These are phyloP conservation scores for Eospalax fontanierii DNA, from an alignment of 2,797 vertebrate species.

Conservation along the genomic window DNA sequence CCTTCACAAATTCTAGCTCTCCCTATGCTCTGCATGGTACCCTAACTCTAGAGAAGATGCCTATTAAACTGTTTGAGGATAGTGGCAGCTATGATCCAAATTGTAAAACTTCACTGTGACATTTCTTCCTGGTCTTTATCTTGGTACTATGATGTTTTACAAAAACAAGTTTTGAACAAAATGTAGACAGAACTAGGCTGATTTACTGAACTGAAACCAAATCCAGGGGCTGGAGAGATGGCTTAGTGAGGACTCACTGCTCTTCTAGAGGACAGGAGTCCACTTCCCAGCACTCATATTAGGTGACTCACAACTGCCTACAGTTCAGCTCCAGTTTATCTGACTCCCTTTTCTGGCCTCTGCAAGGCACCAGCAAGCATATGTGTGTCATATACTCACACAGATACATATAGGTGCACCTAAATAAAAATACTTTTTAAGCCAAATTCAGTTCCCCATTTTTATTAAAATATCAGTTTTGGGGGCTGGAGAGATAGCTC, in stretches of 20 bases:
- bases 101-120: not conserved
- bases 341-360: no score
- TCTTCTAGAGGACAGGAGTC: no score
- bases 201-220: not conserved
- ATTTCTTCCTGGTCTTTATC: not conserved
- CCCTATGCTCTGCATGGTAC: not conserved
- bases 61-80: not conserved
- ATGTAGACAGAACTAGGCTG: not conserved
- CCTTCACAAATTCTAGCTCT: not conserved
- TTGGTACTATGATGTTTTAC: not conserved
- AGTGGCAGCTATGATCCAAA: not conserved
- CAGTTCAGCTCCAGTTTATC: no score
- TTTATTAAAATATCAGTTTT: slow-evolving; percentile 54
- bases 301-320: no score
- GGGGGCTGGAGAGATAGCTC: no score
- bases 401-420: no score
- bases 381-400: no score
- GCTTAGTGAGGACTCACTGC: no score
- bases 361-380: no score
- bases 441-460: not conserved
- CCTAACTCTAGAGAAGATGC: not conserved
- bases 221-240: no score
- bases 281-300: no score
- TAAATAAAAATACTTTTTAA: not conserved
- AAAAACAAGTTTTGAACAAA: slow-evolving; percentile 38